These are phyloP conservation scores for Cercopithecus petaurista DNA, from an alignment of 2,797 vertebrate genomes.

Conservation along the genomic window DNA sequence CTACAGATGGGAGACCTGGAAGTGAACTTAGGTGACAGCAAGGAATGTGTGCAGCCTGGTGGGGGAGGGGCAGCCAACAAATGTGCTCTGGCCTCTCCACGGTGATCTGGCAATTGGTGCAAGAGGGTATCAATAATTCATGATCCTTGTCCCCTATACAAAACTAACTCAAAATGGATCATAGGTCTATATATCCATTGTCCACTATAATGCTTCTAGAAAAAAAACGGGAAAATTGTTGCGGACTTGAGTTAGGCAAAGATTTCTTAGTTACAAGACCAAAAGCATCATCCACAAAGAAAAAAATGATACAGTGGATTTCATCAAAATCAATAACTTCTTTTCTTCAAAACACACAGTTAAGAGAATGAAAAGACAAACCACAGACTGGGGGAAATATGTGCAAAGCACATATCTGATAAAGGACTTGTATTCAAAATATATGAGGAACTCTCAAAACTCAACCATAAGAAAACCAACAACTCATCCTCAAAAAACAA, in stretches of 20 bases:
- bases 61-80: fast-evolving
- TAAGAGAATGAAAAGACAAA: background rate
- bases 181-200: background rate
- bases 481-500: background rate
- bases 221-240: background rate
- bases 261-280: background rate
- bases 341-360: background rate
- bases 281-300: background rate
- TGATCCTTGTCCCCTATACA: background rate
- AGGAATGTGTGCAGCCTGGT: too few species aligned
- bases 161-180: background rate
- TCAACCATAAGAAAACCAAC: background rate
- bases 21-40: background rate
- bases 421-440: background rate
- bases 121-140: background rate
- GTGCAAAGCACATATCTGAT: background rate
- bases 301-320: background rate
- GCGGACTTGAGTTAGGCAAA: background rate
- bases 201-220: background rate
- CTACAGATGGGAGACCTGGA: background rate
- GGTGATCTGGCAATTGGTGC: background rate
- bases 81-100: background rate
- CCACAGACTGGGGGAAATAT: background rate
- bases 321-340: background rate
- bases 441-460: background rate